Evolutionary conservation across 2,113 vertebrate species (phyloP).

Genomic region (Helogale parvula): DNA sequence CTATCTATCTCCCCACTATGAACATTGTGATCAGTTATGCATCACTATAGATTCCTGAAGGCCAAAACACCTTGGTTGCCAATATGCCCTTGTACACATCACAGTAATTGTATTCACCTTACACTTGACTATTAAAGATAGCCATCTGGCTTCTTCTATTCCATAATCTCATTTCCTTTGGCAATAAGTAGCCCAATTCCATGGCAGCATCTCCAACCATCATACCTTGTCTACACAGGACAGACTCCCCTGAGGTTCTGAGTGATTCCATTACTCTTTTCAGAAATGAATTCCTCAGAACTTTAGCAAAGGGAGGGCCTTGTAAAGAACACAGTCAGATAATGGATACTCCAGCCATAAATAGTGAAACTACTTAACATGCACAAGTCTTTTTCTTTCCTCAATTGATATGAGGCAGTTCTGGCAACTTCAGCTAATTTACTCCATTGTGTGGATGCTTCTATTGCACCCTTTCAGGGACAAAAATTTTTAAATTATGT

Average conservation of each 20-base stretch:
- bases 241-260: background rate
- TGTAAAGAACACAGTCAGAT: background rate
- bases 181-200: background rate
- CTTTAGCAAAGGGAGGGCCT: background rate
- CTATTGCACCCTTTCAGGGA: background rate
- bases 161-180: background rate
- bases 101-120: background rate
- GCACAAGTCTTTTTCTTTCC: background rate
- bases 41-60: background rate
- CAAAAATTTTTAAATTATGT: background rate
- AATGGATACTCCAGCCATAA: background rate
- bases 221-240: background rate
- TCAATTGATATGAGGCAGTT: background rate
- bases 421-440: background rate
- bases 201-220: background rate
- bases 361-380: background rate
- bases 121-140: background rate
- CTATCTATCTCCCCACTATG: background rate
- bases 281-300: background rate
- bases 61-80: background rate
- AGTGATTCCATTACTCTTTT: background rate
- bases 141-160: background rate
- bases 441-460: background rate
- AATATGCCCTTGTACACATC: background rate
- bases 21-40: background rate